Evolutionary conservation across 2,113 vertebrate species (phyloP).

Genomic region (Siniperca knerii): DNA sequence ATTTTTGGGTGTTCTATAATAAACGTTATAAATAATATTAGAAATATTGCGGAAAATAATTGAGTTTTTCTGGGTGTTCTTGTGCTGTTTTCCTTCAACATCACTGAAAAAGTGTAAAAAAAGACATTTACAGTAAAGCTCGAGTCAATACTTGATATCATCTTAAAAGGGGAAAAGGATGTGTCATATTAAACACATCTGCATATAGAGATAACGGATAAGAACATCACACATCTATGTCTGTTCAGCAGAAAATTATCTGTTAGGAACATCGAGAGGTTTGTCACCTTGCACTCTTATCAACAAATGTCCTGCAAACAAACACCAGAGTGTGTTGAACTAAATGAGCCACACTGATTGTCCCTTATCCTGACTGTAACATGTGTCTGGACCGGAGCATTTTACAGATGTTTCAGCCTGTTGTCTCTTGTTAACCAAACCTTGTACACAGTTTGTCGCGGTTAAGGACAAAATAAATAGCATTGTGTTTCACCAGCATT

Average conservation of each 20-base stretch:
- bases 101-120: background rate
- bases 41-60: too few relatives aligned
- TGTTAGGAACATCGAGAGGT: background rate
- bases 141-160: slow-evolving; percentile 18
- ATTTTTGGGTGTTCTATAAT: too few relatives aligned
- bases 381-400: background rate
- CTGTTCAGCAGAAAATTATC: background rate
- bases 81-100: background rate
- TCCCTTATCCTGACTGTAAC: background rate
- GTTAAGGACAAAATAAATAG: slow-evolving; percentile 16
- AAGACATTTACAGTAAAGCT: background rate
- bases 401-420: background rate
- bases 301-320: background rate
- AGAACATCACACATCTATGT: background rate
- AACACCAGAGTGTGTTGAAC: background rate
- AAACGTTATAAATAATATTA: too few relatives aligned
- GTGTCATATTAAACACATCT: background rate
- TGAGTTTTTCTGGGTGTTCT: background rate
- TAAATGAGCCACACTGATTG: background rate
- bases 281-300: background rate
- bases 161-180: background rate
- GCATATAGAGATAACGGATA: background rate
- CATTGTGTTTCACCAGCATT: slow-evolving; percentile 33
- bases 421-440: background rate
- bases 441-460: slow-evolving; percentile 23